phyloP scores from a whole-genome alignment of 2,797 vertebrate genomes.

The Sarcoramphus papa region DNA sequence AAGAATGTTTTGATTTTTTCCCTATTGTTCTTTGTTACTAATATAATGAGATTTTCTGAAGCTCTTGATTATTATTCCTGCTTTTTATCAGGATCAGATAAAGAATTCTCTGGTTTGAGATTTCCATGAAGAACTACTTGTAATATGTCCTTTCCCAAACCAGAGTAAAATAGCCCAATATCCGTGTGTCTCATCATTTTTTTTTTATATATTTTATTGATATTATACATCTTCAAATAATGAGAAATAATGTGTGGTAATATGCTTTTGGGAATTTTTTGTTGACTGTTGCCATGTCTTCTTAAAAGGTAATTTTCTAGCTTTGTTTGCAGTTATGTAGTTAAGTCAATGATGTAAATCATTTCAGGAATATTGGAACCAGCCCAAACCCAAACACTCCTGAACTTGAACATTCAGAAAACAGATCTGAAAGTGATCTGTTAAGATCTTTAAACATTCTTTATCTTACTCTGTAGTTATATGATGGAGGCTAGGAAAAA shows the following conservation, averaged over 20 bases:
- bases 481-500: neutral
- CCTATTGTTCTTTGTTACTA: neutral
- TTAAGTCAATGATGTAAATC: neutral
- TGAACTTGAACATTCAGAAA: neutral
- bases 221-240: neutral
- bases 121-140: neutral
- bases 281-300: neutral
- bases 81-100: neutral
- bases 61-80: neutral
- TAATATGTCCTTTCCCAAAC: neutral
- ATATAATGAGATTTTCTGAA: neutral
- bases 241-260: neutral
- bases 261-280: neutral
- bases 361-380: neutral
- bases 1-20: neutral
- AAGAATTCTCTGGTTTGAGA: neutral
- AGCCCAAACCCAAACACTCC: neutral
- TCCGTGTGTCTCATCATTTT: fast-evolving
- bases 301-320: neutral
- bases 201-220: neutral
- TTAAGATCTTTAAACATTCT: neutral
- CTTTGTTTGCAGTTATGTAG: fast-evolving
- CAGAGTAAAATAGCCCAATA: neutral
- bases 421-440: neutral
- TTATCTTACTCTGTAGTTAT: neutral